These are phyloP conservation scores for Octopus sinensis DNA, from an alignment of 1,140 invertebrate genomes.

Conservation along the genomic window DNA sequence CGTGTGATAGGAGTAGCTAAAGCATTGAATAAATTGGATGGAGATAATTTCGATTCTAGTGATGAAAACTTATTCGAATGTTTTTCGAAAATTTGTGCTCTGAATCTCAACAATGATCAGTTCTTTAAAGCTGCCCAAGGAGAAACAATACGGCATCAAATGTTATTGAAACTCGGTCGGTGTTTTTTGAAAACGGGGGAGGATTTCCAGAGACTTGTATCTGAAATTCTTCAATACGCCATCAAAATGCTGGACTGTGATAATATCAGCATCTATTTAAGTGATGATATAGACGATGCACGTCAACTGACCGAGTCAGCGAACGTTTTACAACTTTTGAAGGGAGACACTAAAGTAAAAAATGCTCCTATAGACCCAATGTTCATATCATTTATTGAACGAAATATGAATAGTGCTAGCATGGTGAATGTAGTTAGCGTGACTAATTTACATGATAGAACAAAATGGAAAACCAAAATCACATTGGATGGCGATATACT, in stretches of 20 bases:
- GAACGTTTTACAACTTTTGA: no score
- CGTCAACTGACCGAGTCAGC: no score
- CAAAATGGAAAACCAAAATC: no score
- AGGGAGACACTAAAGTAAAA: no score
- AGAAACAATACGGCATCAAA: constrained; percentile 91
- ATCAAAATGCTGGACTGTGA: not conserved
- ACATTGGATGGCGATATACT: no score
- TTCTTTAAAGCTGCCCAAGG: constrained; percentile 90
- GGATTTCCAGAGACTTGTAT: constrained; percentile 85
- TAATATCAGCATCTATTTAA: not conserved
- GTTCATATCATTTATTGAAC: no score
- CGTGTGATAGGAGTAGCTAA: constrained; percentile 95
- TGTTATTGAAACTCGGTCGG: constrained; percentile 77
- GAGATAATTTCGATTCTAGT: constrained; percentile 41
- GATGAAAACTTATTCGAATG: constrained; percentile 69
- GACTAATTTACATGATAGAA: no score
- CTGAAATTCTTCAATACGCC: not conserved
- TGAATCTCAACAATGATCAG: constrained; percentile 95
- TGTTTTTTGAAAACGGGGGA: constrained; percentile 90
- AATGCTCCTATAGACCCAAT: no score
- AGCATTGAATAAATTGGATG: constrained; percentile 83
- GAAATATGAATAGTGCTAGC: no score
- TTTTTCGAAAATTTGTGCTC: constrained; percentile 93
- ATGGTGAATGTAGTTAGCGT: no score
- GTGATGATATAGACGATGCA: no score